phyloP scores from a whole-genome alignment of 2,888 invertebrate species.

The Boloria euphrosyne region DNA sequence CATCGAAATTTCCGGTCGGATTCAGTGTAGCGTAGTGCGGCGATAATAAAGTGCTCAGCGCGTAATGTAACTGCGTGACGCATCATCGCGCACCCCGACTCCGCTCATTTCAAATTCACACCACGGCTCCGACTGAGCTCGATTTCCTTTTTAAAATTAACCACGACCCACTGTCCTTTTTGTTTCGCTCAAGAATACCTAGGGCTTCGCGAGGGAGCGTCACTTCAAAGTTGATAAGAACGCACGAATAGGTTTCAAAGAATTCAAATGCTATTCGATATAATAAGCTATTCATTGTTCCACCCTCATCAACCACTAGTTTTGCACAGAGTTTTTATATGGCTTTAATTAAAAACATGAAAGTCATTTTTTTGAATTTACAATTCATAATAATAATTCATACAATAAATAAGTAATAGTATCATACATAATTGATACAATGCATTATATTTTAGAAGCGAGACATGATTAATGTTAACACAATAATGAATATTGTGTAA shows the following conservation, averaged over 20 bases:
- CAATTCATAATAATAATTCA: too few relatives aligned
- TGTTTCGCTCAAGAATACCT: slow-evolving; percentile 68
- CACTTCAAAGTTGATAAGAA: slow-evolving; percentile 54
- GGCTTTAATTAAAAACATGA: background rate
- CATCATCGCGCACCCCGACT: slow-evolving; percentile 73
- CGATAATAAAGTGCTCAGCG: slow-evolving; percentile 73
- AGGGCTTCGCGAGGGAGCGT: slow-evolving; percentile 55
- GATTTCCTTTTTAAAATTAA: slow-evolving; percentile 81
- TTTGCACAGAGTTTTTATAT: slow-evolving; percentile 15
- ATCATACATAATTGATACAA: too few relatives aligned
- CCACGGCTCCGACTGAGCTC: slow-evolving; percentile 64
- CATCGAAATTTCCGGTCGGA: slow-evolving; percentile 15
- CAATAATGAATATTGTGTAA: too few relatives aligned
- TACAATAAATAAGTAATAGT: too few relatives aligned
- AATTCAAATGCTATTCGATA: slow-evolving; percentile 36
- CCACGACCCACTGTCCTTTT: slow-evolving; percentile 76
- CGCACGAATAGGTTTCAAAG: slow-evolving; percentile 44
- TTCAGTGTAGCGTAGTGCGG: slow-evolving; percentile 32
- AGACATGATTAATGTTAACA: too few relatives aligned
- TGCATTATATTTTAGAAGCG: too few relatives aligned
- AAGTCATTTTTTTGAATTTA: background rate
- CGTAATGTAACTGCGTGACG: slow-evolving; percentile 62
- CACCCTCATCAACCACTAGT: slow-evolving; percentile 23
- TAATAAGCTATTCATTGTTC: slow-evolving; percentile 35
- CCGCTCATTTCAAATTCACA: slow-evolving; percentile 68